Evolutionary conservation across 92 coral and sea anemone genomes (phyloP).

Genomic region (Meandrina meandrites): DNA sequence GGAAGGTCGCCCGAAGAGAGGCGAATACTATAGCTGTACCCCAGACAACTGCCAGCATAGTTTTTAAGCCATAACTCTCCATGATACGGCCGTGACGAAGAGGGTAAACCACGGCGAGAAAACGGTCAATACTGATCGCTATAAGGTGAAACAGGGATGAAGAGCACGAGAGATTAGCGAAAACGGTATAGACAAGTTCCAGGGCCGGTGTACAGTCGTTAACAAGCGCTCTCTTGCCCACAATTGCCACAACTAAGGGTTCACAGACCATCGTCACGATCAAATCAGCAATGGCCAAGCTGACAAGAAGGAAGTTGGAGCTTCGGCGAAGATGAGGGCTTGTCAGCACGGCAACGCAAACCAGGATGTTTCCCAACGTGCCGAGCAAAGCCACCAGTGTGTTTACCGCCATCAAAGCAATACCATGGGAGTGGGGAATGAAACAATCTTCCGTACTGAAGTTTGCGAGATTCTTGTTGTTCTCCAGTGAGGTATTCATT

Average conservation of each 20-base stretch:
- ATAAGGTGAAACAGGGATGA: constrained; percentile 41
- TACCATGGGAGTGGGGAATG: constrained; percentile 46
- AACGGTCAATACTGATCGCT: constrained; percentile 50
- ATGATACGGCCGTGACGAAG: constrained; percentile 35
- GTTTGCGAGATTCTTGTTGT: neutral
- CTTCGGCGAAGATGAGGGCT: constrained; percentile 32
- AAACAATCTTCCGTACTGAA: neutral
- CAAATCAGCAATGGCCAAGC: constrained; percentile 63
- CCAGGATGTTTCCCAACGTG: constrained; percentile 50
- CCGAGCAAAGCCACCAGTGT: constrained; percentile 28
- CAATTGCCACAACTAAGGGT: constrained; percentile 45
- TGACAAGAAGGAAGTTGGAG: constrained; percentile 48
- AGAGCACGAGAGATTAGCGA: constrained; percentile 41
- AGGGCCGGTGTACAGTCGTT: constrained; percentile 28
- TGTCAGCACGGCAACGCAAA: constrained; percentile 47
- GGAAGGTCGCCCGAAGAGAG: constrained; percentile 12
- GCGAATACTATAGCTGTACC: constrained; percentile 22
- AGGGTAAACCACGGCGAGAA: constrained; percentile 40
- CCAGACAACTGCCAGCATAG: constrained; percentile 38
- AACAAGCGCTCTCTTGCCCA: constrained; percentile 29
- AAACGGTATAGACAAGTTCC: constrained; percentile 36
- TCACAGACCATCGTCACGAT: constrained; percentile 52
- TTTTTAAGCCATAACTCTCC: constrained; percentile 35
- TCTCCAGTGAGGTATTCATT: too few relatives aligned
- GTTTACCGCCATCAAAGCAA: constrained; percentile 37